Evolutionary conservation across 2,888 invertebrate genomes (phyloP).

Genomic region (Melinaea menophilus): DNA sequence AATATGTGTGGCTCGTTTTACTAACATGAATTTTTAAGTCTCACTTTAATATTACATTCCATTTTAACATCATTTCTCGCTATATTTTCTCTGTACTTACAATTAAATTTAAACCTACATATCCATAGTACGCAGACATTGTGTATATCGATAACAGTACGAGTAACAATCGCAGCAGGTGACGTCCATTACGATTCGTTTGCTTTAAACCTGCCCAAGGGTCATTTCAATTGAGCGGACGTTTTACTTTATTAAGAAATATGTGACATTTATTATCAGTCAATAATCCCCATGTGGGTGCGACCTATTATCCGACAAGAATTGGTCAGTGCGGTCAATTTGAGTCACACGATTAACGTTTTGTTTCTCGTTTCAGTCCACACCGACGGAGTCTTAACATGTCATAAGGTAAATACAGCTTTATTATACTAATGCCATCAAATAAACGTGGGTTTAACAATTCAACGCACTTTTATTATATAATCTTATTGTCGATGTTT

Average conservation of each 20-base stretch:
- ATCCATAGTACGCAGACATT: constrained; percentile 21
- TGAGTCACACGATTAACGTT: constrained; percentile 34
- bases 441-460: not conserved
- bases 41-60: no score
- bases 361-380: constrained; percentile 37
- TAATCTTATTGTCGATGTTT: not conserved
- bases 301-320: constrained; percentile 59
- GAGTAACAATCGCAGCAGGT: constrained; percentile 29
- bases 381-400: constrained; percentile 29
- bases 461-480: not conserved
- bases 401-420: constrained; percentile 35
- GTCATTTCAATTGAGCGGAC: constrained; percentile 36
- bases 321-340: constrained; percentile 51
- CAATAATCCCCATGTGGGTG: constrained; percentile 73
- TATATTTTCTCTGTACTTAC: no score
- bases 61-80: no score
- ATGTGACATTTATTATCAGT: constrained; percentile 75
- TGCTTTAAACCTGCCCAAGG: constrained; percentile 34
- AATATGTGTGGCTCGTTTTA: no score
- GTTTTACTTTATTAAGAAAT: constrained; percentile 65
- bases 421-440: constrained; percentile 3
- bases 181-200: constrained; percentile 25
- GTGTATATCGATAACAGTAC: constrained; percentile 26
- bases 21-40: no score
- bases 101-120: no score